Conservation (phyloP, 2,113 vertebrate species). For the Protobothrops flavoviridis region DNA sequence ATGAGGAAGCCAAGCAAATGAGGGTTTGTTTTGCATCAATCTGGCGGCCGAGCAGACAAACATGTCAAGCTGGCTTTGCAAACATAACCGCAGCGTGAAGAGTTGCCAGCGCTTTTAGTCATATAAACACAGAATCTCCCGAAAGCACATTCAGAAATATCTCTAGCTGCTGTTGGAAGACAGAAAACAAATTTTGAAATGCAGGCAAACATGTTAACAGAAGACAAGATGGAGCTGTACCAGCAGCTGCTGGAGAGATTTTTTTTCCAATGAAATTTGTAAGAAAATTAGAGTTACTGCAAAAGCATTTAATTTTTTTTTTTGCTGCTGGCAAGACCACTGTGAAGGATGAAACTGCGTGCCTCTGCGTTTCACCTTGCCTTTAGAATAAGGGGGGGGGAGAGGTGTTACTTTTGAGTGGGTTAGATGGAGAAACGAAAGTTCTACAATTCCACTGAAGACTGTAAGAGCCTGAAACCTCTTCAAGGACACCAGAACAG, state of each 20-base stretch:
- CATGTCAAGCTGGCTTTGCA: background rate
- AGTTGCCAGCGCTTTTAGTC: conserved; percentile 23
- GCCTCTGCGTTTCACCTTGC: too few species aligned
- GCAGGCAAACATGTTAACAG: background rate
- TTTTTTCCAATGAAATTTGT: background rate
- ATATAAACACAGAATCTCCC: conserved; percentile 4
- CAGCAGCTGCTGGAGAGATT: background rate
- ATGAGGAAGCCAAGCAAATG: background rate
- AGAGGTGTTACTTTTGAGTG: too few species aligned
- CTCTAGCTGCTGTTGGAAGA: background rate
- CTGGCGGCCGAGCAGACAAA: background rate
- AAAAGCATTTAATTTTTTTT: background rate
- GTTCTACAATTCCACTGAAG: too few species aligned
- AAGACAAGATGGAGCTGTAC: background rate
- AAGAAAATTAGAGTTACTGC: background rate
- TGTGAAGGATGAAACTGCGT: too few species aligned
- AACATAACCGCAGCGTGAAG: conserved; percentile 8
- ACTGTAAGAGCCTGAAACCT: too few species aligned
- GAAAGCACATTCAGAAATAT: background rate
- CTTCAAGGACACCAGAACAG: too few species aligned
- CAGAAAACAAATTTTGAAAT: background rate
- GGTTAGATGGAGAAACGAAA: too few species aligned
- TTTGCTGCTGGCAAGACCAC: background rate
- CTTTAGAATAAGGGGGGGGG: too few species aligned
- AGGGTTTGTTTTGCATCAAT: background rate